Evolutionary conservation across 2,113 vertebrate species (phyloP).

Genomic region (Tenrec ecaudatus): DNA sequence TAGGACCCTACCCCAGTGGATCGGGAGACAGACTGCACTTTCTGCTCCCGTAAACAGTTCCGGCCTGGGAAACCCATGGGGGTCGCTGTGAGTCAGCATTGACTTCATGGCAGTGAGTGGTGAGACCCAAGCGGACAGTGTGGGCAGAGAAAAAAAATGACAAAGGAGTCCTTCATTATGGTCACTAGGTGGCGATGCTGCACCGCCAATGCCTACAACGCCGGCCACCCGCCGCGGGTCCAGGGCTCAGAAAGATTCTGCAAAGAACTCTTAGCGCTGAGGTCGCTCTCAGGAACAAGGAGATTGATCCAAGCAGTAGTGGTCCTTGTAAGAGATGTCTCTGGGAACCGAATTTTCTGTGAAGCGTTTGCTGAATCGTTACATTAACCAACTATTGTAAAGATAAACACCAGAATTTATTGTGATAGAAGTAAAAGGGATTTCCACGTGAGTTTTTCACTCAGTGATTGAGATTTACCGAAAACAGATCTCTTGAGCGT

Average conservation of each 20-base stretch:
- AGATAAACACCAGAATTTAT: slow-evolving; percentile 20
- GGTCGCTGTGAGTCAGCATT: too few species aligned
- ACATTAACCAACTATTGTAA: background rate
- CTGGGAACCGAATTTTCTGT: background rate
- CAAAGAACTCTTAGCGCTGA: too few species aligned
- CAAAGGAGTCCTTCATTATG: background rate
- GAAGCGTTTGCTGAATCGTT: slow-evolving; percentile 25
- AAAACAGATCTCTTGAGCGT: background rate
- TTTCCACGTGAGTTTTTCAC: slow-evolving; percentile 11
- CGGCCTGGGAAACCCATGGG: too few species aligned
- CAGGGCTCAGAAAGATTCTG: background rate
- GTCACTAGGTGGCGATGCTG: slow-evolving; percentile 62
- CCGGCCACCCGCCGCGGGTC: accelerated
- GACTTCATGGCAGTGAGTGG: background rate
- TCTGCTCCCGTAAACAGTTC: too few species aligned
- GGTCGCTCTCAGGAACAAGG: too few species aligned
- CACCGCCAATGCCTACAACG: background rate
- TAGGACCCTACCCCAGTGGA: too few species aligned
- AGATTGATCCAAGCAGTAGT: background rate
- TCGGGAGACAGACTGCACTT: too few species aligned
- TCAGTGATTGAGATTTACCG: background rate
- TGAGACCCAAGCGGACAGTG: too few species aligned
- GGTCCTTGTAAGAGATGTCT: background rate
- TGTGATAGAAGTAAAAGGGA: background rate
- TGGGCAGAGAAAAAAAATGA: too few species aligned